Percentiles rank a stretch among this genome's conserved stretches.
These are phyloP conservation scores for Orthonevra nobilis DNA, from an alignment of 2,888 invertebrate genomes.

Conservation along the genomic window DNA sequence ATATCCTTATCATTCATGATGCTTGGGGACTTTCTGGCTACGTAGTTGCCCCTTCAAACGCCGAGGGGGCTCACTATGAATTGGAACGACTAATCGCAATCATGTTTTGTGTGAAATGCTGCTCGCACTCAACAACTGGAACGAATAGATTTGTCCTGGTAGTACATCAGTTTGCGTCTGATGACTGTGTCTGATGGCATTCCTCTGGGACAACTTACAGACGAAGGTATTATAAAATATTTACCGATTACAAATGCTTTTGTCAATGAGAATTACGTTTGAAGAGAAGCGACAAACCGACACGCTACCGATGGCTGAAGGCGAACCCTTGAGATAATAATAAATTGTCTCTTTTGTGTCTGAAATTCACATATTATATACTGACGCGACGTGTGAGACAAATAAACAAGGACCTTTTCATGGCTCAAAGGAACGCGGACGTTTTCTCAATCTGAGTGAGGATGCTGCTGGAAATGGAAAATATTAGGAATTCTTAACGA, in stretches of 20 bases:
- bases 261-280: conserved; percentile 3
- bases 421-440: too few relatives aligned
- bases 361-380: too few relatives aligned
- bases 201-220: conserved; percentile 7
- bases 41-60: neutral
- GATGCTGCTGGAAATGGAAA: too few relatives aligned
- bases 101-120: conserved; percentile 24
- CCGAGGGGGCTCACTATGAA: conserved; percentile 10
- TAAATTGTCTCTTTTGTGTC: neutral
- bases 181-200: neutral
- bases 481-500: too few relatives aligned
- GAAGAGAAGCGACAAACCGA: neutral
- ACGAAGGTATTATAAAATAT: conserved; percentile 18
- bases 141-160: conserved; percentile 12
- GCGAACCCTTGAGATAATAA: neutral
- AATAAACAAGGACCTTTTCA: too few relatives aligned
- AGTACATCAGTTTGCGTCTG: neutral
- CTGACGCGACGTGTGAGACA: too few relatives aligned
- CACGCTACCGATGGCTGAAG: neutral
- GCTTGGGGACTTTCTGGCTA: neutral
- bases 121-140: conserved; percentile 23
- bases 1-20: neutral
- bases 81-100: conserved; percentile 29
- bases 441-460: too few relatives aligned
- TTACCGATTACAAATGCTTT: conserved; percentile 13